These are phyloP conservation scores for Drosophila athabasca DNA, from an alignment of 1,140 invertebrate genomes.

Conservation along the genomic window DNA sequence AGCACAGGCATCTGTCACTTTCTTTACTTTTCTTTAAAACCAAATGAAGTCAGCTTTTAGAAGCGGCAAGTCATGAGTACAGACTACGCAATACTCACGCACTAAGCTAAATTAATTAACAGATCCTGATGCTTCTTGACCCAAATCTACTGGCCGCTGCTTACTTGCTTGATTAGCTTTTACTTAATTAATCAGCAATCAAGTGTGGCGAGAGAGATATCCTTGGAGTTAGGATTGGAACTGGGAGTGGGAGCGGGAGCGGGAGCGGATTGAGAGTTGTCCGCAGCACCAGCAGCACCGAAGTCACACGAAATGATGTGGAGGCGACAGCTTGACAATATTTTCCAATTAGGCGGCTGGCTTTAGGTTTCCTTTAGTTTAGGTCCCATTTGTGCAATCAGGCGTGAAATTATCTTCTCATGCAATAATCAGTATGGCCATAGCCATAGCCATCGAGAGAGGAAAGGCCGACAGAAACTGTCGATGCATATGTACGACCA, in stretches of 20 bases:
- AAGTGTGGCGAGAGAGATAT: slow-evolving; percentile 44
- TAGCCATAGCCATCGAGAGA: no score
- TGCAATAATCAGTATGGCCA: slow-evolving; percentile 1
- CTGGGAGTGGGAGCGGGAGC: neutral
- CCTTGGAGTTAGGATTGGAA: slow-evolving; percentile 3
- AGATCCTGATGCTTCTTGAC: slow-evolving; percentile 63
- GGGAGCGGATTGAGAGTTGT: slow-evolving; percentile 1
- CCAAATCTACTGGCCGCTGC: slow-evolving; percentile 44
- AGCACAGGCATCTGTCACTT: slow-evolving; percentile 32
- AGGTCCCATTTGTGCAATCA: slow-evolving; percentile 55
- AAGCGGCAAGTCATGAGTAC: slow-evolving; percentile 4
- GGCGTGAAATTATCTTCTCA: slow-evolving; percentile 57
- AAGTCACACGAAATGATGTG: neutral
- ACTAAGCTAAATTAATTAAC: slow-evolving; percentile 72
- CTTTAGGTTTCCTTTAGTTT: slow-evolving; percentile 13
- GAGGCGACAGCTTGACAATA: slow-evolving; percentile 51
- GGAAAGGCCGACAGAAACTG: no score
- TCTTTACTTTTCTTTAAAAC: slow-evolving; percentile 53
- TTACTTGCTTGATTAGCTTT: slow-evolving; percentile 66
- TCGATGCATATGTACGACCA: no score
- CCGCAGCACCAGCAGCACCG: slow-evolving; percentile 23
- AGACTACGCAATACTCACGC: slow-evolving; percentile 28
- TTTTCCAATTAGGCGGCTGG: slow-evolving; percentile 66
- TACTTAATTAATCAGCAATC: slow-evolving; percentile 80
- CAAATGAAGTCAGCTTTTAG: slow-evolving; percentile 13